Evolutionary conservation across 2,888 invertebrate species (phyloP).

Genomic region (Lampropteryx suffumata): DNA sequence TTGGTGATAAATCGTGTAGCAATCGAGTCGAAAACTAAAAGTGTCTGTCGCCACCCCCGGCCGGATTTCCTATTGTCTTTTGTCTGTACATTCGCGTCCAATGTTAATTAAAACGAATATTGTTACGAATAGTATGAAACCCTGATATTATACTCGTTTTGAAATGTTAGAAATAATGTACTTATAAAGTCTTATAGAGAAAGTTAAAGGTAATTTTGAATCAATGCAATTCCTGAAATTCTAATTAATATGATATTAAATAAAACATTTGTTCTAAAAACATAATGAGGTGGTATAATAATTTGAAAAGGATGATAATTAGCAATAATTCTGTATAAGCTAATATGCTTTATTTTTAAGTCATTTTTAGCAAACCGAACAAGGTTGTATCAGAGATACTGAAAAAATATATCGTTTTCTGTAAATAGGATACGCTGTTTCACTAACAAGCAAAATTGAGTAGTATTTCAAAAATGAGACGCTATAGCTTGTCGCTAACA

Average conservation of each 20-base stretch:
- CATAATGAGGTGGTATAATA: too few species aligned
- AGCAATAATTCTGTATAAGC: too few species aligned
- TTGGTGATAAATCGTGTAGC: conserved; percentile 39
- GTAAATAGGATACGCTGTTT: neutral
- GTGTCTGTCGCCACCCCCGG: conserved; percentile 37
- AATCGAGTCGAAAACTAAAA: conserved; percentile 12
- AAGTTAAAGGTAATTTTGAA: too few species aligned
- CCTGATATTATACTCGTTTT: conserved; percentile 3
- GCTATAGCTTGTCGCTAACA: conserved; percentile 59
- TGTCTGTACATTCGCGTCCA: conserved; percentile 59
- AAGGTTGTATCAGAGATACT: neutral
- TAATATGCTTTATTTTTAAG: too few species aligned
- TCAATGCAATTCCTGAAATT: too few species aligned
- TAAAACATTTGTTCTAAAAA: too few species aligned
- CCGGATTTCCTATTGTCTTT: conserved; percentile 66
- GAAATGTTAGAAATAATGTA: too few species aligned
- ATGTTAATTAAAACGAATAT: conserved; percentile 74
- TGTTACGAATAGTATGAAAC: conserved; percentile 43
- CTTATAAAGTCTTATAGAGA: too few species aligned
- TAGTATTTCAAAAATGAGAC: conserved; percentile 56
- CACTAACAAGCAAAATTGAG: conserved; percentile 41
- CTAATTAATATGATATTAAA: too few species aligned
- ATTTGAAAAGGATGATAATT: too few species aligned
- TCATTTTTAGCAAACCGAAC: too few species aligned
- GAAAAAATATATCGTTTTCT: neutral